Conservation (phyloP, 2,888 invertebrate genomes). For the Cataglyphis albicans region DNA sequence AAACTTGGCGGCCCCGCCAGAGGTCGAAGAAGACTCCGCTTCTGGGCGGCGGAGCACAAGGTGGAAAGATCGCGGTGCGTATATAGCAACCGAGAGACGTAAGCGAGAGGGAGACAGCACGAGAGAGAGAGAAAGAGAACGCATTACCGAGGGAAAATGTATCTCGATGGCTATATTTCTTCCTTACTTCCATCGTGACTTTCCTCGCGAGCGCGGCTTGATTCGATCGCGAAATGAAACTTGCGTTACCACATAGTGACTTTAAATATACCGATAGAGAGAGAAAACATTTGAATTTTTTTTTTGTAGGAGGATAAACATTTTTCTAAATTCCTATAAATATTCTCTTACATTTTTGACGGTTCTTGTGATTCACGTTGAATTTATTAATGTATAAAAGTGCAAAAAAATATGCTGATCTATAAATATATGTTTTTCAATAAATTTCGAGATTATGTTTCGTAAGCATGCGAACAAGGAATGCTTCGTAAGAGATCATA, state of each 20-base stretch:
- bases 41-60: constrained; percentile 61
- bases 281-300: background rate
- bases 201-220: constrained; percentile 56
- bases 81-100: constrained; percentile 46
- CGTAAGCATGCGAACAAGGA: background rate
- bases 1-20: constrained; percentile 70
- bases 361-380: background rate
- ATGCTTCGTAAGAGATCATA: background rate
- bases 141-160: constrained; percentile 60
- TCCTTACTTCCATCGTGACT: constrained; percentile 55
- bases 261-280: constrained; percentile 1
- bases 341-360: background rate
- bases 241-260: constrained; percentile 34
- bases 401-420: background rate
- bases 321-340: background rate
- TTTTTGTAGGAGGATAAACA: background rate
- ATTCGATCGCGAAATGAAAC: constrained; percentile 43
- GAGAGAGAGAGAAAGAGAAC: constrained; percentile 30
- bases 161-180: constrained; percentile 51
- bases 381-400: background rate
- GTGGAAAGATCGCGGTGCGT: constrained; percentile 54
- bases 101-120: constrained; percentile 37
- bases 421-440: background rate
- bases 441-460: background rate
- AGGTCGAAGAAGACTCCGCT: constrained; percentile 73